These are phyloP conservation scores for Sciurus vulgaris DNA, from an alignment of 2,797 vertebrate genomes.

Conservation along the genomic window DNA sequence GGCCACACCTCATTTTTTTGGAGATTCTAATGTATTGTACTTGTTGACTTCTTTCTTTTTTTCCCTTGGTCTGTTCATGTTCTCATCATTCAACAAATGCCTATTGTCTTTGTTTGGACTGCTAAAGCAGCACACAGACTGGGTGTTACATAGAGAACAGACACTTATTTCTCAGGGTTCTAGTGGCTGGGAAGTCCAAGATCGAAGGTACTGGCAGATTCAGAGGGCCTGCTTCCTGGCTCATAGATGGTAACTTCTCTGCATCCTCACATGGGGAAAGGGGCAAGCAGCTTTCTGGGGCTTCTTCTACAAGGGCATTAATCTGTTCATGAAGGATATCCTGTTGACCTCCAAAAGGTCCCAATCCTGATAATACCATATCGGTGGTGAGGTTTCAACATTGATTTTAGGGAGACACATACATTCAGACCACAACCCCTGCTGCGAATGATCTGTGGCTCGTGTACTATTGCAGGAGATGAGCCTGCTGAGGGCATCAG, in stretches of 20 bases:
- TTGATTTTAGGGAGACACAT: not conserved
- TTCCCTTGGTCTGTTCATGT: not conserved
- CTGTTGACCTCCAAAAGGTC: not conserved
- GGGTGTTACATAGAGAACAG: not conserved
- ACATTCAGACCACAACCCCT: not conserved
- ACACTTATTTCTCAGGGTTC: not conserved
- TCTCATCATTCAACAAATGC: not conserved
- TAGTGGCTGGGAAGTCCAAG: not conserved
- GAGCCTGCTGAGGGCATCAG: not conserved
- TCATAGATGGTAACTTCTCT: not conserved
- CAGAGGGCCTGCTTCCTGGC: not conserved
- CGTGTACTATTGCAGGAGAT: not conserved
- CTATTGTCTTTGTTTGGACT: not conserved
- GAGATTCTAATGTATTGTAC: not conserved
- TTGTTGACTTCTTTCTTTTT: not conserved
- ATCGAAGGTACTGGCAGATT: not conserved
- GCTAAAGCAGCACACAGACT: not conserved
- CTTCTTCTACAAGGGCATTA: not conserved
- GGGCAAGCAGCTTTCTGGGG: too few relatives aligned
- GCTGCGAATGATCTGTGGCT: not conserved
- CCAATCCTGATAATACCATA: not conserved
- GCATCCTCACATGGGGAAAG: too few relatives aligned
- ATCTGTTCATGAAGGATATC: not conserved
- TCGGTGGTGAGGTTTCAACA: not conserved
- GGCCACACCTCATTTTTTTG: too few relatives aligned